Evolutionary conservation across 1,140 invertebrate genomes (phyloP), one percentile per base, ranked within the genome.

Genomic region (Ditylenchus dipsaci): DNA sequence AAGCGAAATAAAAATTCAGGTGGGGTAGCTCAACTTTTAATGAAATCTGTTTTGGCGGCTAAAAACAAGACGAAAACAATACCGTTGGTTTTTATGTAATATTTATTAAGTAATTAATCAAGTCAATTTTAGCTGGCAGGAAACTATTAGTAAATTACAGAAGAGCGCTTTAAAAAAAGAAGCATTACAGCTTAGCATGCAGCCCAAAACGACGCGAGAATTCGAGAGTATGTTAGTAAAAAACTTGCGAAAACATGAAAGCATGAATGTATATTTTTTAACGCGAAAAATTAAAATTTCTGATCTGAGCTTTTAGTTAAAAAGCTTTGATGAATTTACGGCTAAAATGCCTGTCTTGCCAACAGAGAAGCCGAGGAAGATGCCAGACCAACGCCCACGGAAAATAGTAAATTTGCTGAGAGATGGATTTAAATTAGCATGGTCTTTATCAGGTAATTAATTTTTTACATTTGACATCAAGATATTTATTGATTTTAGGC

Each of bases 351-450:
- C 3, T 5, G 33, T 38, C 33, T 38, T 38, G 33, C 33, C 33
- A 17, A 53, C n/a, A 53, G 49, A 26, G 8, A 53, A 53, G 8
- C 15, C n/a, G 3, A 19, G 23, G 3, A 53, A 53, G 3, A 19
- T 21, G 3, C 15, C 15, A 53, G 15, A 11, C 23, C 3, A 7
- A 19, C 15, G 3, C 8, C 15, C 49, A 21, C 49, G 15, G 8
- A 26, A 53, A 26, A 7, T 26, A 53, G n/a, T 26, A 17, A 53
- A 53, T 53, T 53, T 53, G 15, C 49, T 53, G 49, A 3, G 23
- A 53, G 23, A 53, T 53, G 49, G 49, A 53, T 53, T 53, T 53
- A 19, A 53, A 53, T 17, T 53, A 53, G 49, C 49, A 53, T 53
- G n/a, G 49, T 38, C 49, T 53, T 53, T 26, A 15, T 3, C 49